These are phyloP conservation scores for Fragum sueziense DNA, from an alignment of 2,888 invertebrate species.

Conservation along the genomic window DNA sequence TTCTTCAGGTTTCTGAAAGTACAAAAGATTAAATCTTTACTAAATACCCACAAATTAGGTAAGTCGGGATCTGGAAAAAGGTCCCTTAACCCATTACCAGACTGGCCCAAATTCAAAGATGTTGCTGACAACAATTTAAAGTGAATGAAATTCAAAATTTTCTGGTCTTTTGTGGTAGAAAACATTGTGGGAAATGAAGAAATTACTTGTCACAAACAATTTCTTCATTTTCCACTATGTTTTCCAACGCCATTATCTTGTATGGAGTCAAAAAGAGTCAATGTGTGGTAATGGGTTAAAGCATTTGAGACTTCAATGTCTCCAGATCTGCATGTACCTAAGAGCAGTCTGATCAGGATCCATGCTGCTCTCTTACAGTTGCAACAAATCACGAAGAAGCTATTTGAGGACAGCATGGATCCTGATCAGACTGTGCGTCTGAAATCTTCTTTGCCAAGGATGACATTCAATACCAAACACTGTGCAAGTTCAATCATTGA, in stretches of 20 bases:
- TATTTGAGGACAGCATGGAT: too few relatives aligned
- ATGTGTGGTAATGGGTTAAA: too few relatives aligned
- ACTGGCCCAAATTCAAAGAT: too few relatives aligned
- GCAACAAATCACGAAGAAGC: not conserved
- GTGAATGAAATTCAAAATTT: too few relatives aligned
- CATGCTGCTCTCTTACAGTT: too few relatives aligned
- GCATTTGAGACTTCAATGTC: not conserved
- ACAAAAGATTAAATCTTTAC: not conserved
- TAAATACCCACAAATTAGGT: not conserved
- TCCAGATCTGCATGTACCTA: not conserved
- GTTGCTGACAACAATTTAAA: too few relatives aligned
- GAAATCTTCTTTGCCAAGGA: not conserved
- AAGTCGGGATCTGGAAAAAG: too few relatives aligned
- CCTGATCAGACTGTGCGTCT: too few relatives aligned
- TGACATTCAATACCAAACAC: not conserved
- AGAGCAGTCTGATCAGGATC: too few relatives aligned
- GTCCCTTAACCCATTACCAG: too few relatives aligned
- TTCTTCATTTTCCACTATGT: constrained; percentile 9
- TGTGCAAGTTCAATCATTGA: not conserved
- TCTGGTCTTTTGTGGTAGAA: not conserved
- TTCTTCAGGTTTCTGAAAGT: not conserved
- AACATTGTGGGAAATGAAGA: not conserved
- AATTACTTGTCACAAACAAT: not conserved
- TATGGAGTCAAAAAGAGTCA: too few relatives aligned
- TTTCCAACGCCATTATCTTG: too few relatives aligned